Evolutionary conservation across 2,888 invertebrate species (phyloP).

Genomic region (Prenolepis imparis): DNA sequence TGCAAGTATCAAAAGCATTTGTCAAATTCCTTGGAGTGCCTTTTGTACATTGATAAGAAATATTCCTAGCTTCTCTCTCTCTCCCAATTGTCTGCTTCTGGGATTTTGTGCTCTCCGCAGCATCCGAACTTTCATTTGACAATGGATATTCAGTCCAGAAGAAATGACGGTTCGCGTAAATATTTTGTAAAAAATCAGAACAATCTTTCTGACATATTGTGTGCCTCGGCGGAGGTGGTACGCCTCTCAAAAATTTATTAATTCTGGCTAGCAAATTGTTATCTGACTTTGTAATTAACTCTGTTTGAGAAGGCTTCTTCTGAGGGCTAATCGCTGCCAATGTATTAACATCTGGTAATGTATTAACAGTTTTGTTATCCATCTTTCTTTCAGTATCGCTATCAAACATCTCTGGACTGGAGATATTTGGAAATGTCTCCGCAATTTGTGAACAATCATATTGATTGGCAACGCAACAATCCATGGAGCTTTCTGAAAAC

Average conservation of each 20-base stretch:
- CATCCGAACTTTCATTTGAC: conserved; percentile 43
- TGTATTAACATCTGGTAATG: conserved; percentile 28
- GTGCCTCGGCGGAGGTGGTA: conserved; percentile 92
- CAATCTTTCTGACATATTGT: conserved; percentile 90
- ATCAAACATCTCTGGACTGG: conserved; percentile 84
- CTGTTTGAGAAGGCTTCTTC: conserved; percentile 76
- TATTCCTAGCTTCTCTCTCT: conserved; percentile 58
- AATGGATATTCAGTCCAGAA: conserved; percentile 84
- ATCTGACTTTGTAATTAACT: conserved; percentile 83
- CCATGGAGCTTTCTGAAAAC: conserved; percentile 73
- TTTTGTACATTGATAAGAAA: conserved; percentile 70
- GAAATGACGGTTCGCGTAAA: conserved; percentile 87
- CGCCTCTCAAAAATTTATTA: conserved; percentile 89
- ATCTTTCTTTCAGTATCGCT: conserved; percentile 81
- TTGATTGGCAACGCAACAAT: conserved; percentile 65
- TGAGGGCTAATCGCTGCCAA: conserved; percentile 60
- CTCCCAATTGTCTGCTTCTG: conserved; percentile 42
- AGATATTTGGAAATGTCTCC: conserved; percentile 72
- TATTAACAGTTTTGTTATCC: conserved; percentile 47
- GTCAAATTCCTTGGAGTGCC: conserved; percentile 79
- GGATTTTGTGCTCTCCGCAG: conserved; percentile 13
- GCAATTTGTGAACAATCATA: conserved; percentile 55
- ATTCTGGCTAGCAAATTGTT: conserved; percentile 85
- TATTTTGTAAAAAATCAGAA: conserved; percentile 89
- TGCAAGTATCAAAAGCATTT: conserved; percentile 81